These are phyloP conservation scores for Keiferia lycopersicella DNA, from an alignment of 2,888 invertebrate genomes.

Conservation along the genomic window DNA sequence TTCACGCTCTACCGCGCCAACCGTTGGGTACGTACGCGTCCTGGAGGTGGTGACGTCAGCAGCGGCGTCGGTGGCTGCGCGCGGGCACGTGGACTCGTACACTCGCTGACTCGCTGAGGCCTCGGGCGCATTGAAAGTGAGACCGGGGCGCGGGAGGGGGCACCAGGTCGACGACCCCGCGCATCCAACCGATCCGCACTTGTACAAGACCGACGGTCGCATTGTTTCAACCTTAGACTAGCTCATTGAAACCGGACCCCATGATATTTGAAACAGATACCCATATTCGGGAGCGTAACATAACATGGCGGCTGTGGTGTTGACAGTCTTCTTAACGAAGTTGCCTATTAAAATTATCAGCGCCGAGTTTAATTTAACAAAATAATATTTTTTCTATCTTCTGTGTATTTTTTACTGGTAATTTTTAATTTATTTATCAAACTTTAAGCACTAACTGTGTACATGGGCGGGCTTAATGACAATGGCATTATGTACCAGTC, in stretches of 20 bases:
- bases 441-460: no score
- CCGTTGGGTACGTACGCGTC: slow-evolving; percentile 52
- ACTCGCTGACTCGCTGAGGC: slow-evolving; percentile 48
- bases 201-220: slow-evolving; percentile 70
- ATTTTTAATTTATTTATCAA: no score
- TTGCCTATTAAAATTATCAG: no score
- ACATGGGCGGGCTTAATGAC: no score
- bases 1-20: slow-evolving; percentile 57
- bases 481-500: no score
- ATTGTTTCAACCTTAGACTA: slow-evolving; percentile 67
- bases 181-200: slow-evolving; percentile 77
- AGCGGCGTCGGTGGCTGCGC: slow-evolving; percentile 58
- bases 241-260: slow-evolving; percentile 48
- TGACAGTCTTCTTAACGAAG: slow-evolving; percentile 11
- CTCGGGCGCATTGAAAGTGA: slow-evolving; percentile 78
- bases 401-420: neutral
- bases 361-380: neutral
- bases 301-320: slow-evolving; percentile 28
- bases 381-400: neutral
- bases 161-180: slow-evolving; percentile 67
- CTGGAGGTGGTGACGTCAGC: slow-evolving; percentile 66
- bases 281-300: slow-evolving; percentile 35
- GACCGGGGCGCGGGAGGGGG: slow-evolving; percentile 57
- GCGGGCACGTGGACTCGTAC: slow-evolving; percentile 65
- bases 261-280: slow-evolving; percentile 41